Evolutionary conservation across 2,888 invertebrate genomes (phyloP).

Genomic region (Hoplodrina blanda): DNA sequence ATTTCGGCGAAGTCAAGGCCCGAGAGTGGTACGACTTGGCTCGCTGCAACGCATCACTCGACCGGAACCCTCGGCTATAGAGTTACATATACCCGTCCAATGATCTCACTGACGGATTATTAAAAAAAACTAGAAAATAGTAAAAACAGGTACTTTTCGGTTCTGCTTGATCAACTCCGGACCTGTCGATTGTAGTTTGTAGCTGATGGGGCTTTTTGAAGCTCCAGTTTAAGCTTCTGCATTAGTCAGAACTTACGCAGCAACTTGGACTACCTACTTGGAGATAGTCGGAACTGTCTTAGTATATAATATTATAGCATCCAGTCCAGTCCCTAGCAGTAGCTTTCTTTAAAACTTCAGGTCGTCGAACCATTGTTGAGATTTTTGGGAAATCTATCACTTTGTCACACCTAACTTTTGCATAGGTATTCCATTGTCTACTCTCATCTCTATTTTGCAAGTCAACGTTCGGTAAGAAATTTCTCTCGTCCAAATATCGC

Average conservation of each 20-base stretch:
- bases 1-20: constrained; percentile 77
- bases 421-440: not conserved
- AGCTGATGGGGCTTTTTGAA: not conserved
- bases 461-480: constrained; percentile 50
- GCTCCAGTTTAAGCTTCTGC: not conserved
- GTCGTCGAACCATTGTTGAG: not conserved
- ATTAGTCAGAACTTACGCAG: too few species aligned
- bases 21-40: constrained; percentile 64
- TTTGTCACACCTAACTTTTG: not conserved
- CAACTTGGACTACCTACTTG: too few species aligned
- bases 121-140: constrained; percentile 26
- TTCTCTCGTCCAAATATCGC: constrained; percentile 56
- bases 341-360: not conserved
- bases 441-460: constrained; percentile 26
- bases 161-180: constrained; percentile 1
- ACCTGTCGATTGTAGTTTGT: not conserved
- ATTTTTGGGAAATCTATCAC: not conserved
- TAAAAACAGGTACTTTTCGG: not conserved
- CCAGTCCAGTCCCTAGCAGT: not conserved
- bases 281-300: too few species aligned
- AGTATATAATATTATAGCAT: not conserved
- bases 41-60: constrained; percentile 67
- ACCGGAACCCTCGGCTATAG: constrained; percentile 72
- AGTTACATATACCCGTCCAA: constrained; percentile 66
- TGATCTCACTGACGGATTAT: constrained; percentile 29